Evolutionary conservation across 2,888 invertebrate species (phyloP).

Genomic region (Pseudanteris insignis): DNA sequence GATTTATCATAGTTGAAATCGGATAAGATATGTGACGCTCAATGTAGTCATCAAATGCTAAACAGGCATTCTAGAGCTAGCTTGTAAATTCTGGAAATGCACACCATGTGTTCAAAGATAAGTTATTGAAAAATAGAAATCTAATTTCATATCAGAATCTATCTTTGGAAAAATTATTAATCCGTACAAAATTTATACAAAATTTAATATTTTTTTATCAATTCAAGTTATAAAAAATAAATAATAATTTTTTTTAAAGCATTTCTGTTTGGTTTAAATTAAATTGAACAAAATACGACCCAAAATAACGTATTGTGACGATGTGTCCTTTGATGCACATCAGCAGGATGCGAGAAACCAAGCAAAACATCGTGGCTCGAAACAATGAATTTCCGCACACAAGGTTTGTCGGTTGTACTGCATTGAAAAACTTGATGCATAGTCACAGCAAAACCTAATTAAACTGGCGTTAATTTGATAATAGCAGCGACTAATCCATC

Average conservation of each 20-base stretch:
- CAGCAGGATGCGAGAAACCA: slow-evolving; percentile 37
- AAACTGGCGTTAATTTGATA: slow-evolving; percentile 15
- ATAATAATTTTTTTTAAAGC: too few species aligned
- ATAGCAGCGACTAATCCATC: not conserved
- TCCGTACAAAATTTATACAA: too few species aligned
- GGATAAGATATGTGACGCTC: not conserved
- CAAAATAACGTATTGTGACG: too few species aligned
- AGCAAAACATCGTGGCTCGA: slow-evolving; percentile 30
- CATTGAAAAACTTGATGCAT: slow-evolving; percentile 7
- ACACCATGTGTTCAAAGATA: slow-evolving; percentile 1
- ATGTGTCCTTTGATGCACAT: slow-evolving; percentile 19
- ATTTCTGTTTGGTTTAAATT: too few species aligned
- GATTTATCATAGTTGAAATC: not conserved
- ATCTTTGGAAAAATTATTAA: too few species aligned
- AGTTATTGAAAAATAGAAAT: too few species aligned
- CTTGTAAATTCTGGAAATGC: slow-evolving; percentile 32
- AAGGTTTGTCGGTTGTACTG: slow-evolving; percentile 8
- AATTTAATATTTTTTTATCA: too few species aligned
- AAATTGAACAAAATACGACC: too few species aligned
- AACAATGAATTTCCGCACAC: slow-evolving; percentile 44
- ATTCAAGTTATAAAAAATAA: too few species aligned
- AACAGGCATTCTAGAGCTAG: slow-evolving; percentile 29
- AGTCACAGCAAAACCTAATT: slow-evolving; percentile 10
- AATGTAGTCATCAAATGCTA: slow-evolving; percentile 17
- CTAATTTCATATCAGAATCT: too few species aligned